Conservation (phyloP, 1,140 invertebrate species). For the Lysiphlebus fabarum region DNA sequence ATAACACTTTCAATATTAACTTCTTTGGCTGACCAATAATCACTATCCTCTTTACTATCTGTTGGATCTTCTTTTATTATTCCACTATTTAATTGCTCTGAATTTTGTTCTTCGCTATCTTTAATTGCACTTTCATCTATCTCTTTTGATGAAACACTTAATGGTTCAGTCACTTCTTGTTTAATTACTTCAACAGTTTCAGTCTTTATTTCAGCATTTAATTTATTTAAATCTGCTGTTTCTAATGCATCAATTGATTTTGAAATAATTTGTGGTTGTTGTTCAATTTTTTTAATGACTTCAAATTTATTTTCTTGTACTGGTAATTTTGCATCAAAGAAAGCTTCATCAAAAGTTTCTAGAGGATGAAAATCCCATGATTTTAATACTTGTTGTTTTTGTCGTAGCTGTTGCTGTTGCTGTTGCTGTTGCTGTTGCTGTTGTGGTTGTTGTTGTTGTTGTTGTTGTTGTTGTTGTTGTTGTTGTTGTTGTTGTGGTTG, state of each 20-base stretch:
- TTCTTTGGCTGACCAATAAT: conserved; percentile 74
- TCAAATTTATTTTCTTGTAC: conserved; percentile 21
- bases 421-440: no score
- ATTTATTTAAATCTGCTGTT: conserved; percentile 28
- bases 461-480: no score
- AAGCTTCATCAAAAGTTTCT: no score
- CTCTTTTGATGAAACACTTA: not conserved
- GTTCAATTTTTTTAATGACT: not conserved
- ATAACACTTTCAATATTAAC: conserved; percentile 77
- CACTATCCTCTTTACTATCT: conserved; percentile 67
- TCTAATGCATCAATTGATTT: conserved; percentile 37
- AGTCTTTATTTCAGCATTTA: no score
- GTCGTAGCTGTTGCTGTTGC: no score
- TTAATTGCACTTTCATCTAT: not conserved
- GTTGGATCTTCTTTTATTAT: conserved; percentile 50
- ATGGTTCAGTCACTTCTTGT: not conserved
- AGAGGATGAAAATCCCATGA: no score
- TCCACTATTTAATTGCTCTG: conserved; percentile 38
- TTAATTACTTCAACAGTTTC: not conserved
- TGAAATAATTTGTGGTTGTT: conserved; percentile 12
- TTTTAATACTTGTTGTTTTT: no score
- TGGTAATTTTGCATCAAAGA: no score
- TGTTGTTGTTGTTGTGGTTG: no score
- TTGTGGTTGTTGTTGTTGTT: no score
- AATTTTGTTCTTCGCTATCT: conserved; percentile 30